Percentiles rank a stretch among this genome's conserved stretches.
phyloP scores from a whole-genome alignment of 2,888 invertebrate genomes.

The Isotomurus palustris region DNA sequence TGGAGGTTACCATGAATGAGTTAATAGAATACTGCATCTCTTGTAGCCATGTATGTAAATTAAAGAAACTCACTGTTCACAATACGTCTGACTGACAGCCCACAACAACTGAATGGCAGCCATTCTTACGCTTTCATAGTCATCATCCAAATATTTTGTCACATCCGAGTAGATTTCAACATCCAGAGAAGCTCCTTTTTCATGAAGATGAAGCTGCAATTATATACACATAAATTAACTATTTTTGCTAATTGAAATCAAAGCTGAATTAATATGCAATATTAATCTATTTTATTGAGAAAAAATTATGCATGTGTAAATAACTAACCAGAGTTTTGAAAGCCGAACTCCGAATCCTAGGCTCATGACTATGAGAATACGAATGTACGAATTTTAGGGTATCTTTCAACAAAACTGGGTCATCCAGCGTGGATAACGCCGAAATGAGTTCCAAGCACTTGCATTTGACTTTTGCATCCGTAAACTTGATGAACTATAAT shows the following conservation, averaged over 20 bases:
- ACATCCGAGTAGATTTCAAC: constrained; percentile 63
- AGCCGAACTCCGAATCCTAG: constrained; percentile 82
- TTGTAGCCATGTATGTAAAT: neutral
- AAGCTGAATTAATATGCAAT: too few relatives aligned
- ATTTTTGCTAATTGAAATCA: constrained; percentile 7
- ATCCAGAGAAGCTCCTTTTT: constrained; percentile 73
- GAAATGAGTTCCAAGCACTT: constrained; percentile 75
- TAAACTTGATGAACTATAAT: constrained; percentile 64
- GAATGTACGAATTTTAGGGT: constrained; percentile 71
- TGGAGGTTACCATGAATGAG: constrained; percentile 18
- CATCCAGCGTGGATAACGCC: constrained; percentile 60
- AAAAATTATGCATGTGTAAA: too few relatives aligned
- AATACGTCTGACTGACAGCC: constrained; percentile 77
- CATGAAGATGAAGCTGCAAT: constrained; percentile 62
- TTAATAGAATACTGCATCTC: too few relatives aligned
- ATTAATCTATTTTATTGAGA: too few relatives aligned
- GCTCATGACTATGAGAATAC: constrained; percentile 81
- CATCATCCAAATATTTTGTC: constrained; percentile 76
- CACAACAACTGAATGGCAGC: constrained; percentile 81
- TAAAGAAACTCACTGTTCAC: constrained; percentile 65
- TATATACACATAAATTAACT: constrained; percentile 3
- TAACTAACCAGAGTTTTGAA: constrained; percentile 70
- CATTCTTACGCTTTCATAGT: constrained; percentile 87
- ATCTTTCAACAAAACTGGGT: constrained; percentile 56
- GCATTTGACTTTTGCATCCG: constrained; percentile 74